Evolutionary conservation across 2,797 vertebrate genomes (phyloP), one percentile per base, ranked within the genome.

Genomic region (Leptoclinus maculatus): DNA sequence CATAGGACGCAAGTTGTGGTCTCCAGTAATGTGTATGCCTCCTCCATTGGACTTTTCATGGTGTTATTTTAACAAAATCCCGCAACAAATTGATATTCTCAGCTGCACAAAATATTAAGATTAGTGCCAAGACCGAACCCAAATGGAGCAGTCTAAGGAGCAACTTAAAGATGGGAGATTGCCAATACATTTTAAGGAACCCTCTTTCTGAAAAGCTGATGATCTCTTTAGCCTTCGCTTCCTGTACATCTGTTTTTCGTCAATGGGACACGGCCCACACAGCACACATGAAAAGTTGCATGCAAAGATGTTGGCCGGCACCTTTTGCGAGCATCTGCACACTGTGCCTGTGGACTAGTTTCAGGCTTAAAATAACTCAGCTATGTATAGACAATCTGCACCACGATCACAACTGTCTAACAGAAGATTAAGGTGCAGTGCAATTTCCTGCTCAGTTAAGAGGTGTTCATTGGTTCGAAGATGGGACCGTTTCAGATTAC

Each of bases 361-460:
- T 47, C 14, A 66, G 32, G 9, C 58, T 45, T 49, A 39, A 76
- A 76, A 76, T 59, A 72, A 60, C 54, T 38, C 47, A 9, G 34
- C 13, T 60, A 45, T 21, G 2, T 23, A 3, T 0, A 39, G 53
- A 58, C 32, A 66, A 19, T 2, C 56, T 58, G 41, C 25, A 56
- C 53, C 32, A 10, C 38, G 13, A 63, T 53, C 25, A 32, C 3
- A 21, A 43, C 34, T 2, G n/a, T 12, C 23, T 49, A 21, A 39
- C 27, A 29, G 32, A 66, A 36, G 8, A 63, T 58, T 17, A 27
- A 12, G 9, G 17, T 7, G 17, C 34, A 39, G n/a, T 21, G 21
- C 23, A 38, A 21, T 21, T 4, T 21, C 8, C 9, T 54, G 63
- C 43, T 72, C 58, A 47, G 36, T 32, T 43, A 12, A 43, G 27